These are phyloP conservation scores for Falcunculus frontatus DNA, from an alignment of 2,113 vertebrate genomes.

Conservation along the genomic window DNA sequence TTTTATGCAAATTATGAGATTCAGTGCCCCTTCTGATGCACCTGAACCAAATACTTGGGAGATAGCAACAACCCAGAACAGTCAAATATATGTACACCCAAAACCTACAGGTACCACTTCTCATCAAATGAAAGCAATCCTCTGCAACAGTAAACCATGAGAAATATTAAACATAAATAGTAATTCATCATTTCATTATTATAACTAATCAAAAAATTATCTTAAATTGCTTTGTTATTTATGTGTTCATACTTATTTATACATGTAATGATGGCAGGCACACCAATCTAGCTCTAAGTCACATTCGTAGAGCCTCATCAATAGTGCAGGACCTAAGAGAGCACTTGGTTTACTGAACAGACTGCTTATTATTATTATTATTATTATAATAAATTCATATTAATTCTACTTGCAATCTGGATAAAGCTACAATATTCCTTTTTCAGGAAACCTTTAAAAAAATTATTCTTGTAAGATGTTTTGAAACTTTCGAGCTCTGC, in stretches of 20 bases:
- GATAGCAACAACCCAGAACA: not conserved
- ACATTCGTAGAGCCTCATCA: not conserved
- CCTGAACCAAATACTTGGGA: not conserved
- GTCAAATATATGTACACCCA: not conserved
- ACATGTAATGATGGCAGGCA: not conserved
- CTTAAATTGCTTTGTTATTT: not conserved
- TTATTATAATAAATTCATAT: not conserved
- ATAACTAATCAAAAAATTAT: fast-evolving
- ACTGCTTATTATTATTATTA: not conserved
- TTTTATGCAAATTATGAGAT: not conserved
- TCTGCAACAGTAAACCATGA: not conserved
- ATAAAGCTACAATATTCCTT: not conserved
- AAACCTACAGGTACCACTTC: not conserved
- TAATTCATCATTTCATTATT: not conserved
- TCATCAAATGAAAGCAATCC: not conserved
- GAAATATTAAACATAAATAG: not conserved
- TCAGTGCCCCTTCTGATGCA: not conserved
- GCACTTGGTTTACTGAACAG: not conserved
- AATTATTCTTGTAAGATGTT: not conserved
- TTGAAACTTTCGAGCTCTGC: slow-evolving; percentile 9
- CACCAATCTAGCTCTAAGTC: not conserved
- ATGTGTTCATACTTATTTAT: not conserved
- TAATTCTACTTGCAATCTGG: not conserved
- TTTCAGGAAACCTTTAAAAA: slow-evolving; percentile 5
- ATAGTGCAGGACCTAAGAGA: not conserved